Evolutionary conservation across 1,140 invertebrate genomes (phyloP).

Genomic region (Lucilia cuprina): DNA sequence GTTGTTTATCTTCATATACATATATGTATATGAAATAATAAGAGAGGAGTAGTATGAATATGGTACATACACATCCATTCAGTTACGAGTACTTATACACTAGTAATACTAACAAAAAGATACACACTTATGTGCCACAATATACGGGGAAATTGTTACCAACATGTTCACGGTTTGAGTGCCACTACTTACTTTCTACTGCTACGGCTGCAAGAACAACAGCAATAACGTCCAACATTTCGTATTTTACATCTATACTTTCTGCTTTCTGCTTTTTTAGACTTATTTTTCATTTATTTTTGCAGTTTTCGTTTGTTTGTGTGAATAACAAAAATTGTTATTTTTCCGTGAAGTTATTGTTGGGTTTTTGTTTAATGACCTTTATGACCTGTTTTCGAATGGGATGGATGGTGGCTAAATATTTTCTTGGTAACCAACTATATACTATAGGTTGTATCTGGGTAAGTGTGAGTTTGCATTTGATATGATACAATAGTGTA

Average conservation of each 20-base stretch:
- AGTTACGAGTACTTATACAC: too few species aligned
- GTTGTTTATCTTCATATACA: too few species aligned
- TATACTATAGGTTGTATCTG: neutral
- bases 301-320: neutral
- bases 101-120: too few species aligned
- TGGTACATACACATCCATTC: too few species aligned
- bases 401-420: neutral
- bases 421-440: neutral
- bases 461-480: neutral
- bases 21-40: neutral
- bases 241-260: neutral
- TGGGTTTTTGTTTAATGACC: slow-evolving; percentile 21
- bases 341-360: slow-evolving; percentile 9
- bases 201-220: too few species aligned
- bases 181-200: too few species aligned
- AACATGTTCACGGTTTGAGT: neutral
- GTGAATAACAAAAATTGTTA: neutral
- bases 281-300: neutral
- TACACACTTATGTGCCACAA: too few species aligned
- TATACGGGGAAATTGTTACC: neutral
- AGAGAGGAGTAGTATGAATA: neutral
- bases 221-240: neutral
- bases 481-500: neutral
- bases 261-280: neutral
- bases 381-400: slow-evolving; percentile 25